Evolutionary conservation across 2,113 vertebrate species (phyloP).

Genomic region (Epinephelus moara): DNA sequence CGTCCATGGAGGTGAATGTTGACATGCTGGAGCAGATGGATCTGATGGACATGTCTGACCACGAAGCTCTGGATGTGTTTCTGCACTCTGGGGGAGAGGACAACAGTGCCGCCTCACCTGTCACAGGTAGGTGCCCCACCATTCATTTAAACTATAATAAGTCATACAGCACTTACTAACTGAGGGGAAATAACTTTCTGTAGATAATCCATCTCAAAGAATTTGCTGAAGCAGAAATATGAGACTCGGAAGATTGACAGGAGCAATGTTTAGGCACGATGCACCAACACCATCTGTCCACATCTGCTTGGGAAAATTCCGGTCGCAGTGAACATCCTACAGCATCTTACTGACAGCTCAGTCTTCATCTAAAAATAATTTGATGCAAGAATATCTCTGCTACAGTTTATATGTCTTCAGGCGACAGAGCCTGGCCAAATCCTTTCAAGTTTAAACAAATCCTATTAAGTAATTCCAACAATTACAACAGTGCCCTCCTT

Average conservation of each 20-base stretch:
- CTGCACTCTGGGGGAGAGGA: slow-evolving; percentile 95
- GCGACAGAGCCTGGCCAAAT: neutral
- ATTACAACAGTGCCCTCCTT: neutral
- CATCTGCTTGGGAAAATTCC: slow-evolving; percentile 23
- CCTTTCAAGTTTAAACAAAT: neutral
- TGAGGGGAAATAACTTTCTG: neutral
- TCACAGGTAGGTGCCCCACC: slow-evolving; percentile 83
- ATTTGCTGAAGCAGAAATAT: slow-evolving; percentile 8
- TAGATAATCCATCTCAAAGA: neutral
- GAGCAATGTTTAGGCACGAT: slow-evolving; percentile 4
- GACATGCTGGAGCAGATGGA: slow-evolving; percentile 99
- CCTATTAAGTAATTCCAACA: neutral
- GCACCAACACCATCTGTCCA: slow-evolving; percentile 43
- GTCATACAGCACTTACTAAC: neutral
- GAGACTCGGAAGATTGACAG: slow-evolving; percentile 40
- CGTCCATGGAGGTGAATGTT: slow-evolving; percentile 98
- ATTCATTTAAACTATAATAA: neutral
- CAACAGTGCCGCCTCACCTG: slow-evolving; percentile 86
- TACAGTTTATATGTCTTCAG: neutral
- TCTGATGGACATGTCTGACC: slow-evolving; percentile 96
- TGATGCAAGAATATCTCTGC: slow-evolving; percentile 2
- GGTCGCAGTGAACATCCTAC: slow-evolving; percentile 17
- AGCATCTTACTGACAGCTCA: slow-evolving; percentile 1
- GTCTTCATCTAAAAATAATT: neutral
- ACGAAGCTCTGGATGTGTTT: slow-evolving; percentile 97